phyloP scores from a whole-genome alignment of 2,113 vertebrate genomes.

The Hemibagrus wyckioides region DNA sequence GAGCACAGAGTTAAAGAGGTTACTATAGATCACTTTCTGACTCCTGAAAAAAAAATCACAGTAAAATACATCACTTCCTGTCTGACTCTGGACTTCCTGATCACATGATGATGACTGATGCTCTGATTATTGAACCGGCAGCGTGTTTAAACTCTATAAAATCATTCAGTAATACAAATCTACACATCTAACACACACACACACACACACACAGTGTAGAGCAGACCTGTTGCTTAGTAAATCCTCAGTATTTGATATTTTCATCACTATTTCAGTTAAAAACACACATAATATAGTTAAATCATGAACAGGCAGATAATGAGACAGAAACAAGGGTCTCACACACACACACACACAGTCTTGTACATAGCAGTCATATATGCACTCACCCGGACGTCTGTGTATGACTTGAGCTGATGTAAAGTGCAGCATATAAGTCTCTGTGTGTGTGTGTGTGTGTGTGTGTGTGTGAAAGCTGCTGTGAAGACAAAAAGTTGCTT shows the following conservation, averaged over 20 bases:
- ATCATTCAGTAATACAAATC: not conserved
- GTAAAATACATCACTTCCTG: not conserved
- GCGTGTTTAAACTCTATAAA: not conserved
- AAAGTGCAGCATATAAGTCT: not conserved
- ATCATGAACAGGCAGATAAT: not conserved
- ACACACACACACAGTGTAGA: slow-evolving; percentile 26
- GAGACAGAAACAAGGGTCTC: not conserved
- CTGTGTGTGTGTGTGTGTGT: not conserved
- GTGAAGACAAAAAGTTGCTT: slow-evolving; percentile 55
- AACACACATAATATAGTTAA: not conserved
- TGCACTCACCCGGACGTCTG: slow-evolving; percentile 32
- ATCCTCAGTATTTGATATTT: not conserved
- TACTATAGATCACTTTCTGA: not conserved
- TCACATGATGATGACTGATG: not conserved
- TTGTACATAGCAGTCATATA: no score
- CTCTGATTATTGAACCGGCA: not conserved
- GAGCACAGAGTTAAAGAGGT: not conserved
- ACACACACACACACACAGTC: not conserved
- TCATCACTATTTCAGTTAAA: not conserved
- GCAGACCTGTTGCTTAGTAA: not conserved
- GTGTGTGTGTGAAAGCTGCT: slow-evolving; percentile 30
- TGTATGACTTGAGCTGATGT: not conserved
- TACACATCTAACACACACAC: not conserved
- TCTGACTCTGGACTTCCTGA: not conserved
- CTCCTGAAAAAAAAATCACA: not conserved